Conservation (phyloP, 2,113 vertebrate genomes). For the Prietella phreatophila region DNA sequence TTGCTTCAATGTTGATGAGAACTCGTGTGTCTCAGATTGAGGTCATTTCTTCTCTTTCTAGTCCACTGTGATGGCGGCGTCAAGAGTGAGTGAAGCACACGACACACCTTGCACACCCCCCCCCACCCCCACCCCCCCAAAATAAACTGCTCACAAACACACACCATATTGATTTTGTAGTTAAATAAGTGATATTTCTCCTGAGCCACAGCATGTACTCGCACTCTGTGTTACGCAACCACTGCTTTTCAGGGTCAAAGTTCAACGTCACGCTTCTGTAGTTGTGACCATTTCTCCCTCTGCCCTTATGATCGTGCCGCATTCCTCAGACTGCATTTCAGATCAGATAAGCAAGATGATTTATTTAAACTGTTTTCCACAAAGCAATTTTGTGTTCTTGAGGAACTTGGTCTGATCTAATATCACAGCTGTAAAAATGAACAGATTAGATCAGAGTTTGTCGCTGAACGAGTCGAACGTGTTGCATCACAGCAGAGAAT, state of each 20-base stretch:
- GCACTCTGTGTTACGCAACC: slow-evolving; percentile 61
- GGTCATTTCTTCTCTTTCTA: neutral
- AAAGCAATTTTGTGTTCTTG: neutral
- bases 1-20: neutral
- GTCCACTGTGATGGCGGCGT: neutral
- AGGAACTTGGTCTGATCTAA: neutral
- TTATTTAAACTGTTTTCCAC: neutral
- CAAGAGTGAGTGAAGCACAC: slow-evolving; percentile 4
- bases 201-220: slow-evolving; percentile 59
- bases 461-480: neutral
- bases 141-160: neutral
- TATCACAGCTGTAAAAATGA: neutral
- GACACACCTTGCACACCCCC: slow-evolving; percentile 18
- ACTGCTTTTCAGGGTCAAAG: slow-evolving; percentile 68
- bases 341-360: neutral
- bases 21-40: neutral
- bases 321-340: slow-evolving; percentile 10
- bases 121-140: slow-evolving; percentile 44
- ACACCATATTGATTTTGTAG: slow-evolving; percentile 46
- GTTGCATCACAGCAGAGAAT: neutral
- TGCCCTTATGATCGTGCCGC: neutral
- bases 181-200: slow-evolving; percentile 60
- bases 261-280: slow-evolving; percentile 50
- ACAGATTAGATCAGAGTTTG: neutral
- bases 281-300: neutral